Evolutionary conservation across 2,113 vertebrate species (phyloP), one percentile per base, ranked within the genome.

Genomic region (Malurus elegans): DNA sequence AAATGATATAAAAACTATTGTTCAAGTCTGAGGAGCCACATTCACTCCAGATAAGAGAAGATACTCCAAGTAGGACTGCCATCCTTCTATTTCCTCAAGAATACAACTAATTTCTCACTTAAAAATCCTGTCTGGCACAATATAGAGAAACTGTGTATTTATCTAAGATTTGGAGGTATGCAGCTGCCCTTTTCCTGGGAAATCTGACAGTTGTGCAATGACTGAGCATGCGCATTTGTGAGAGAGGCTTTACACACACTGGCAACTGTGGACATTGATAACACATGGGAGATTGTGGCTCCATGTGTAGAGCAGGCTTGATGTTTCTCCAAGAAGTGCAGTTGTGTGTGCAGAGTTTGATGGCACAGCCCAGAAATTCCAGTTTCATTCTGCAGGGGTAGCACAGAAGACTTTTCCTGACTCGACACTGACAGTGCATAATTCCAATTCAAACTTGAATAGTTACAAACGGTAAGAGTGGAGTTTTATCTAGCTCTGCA

Each of bases 171-270:
- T 61, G 6, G 14, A 73, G 34, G 47, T 28, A 29, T 50, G 72
- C 78, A 82, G 34, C 66, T 85, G 15, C 15, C 24, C 13, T 64
- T 67, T 87, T 85, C 44, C 66, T 85, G 50, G 66, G 90, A 79
- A 72, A 54, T 61, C 50, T 79, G 45, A 8, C 13, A 61, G 40
- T 19, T 90, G 61, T 70, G 58, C 61, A 67, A 67, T 51, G 73
- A 6, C 42, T 8, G 18, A 82, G n/a, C 40, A 28, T 1, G 10
- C 0, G 1, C 8, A 56, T 53, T 20, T 44, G 8, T 14, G 54
- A 75, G 14, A 50, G 14, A 58, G 62, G n/a, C 7, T 16, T 90
- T 21, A 25, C 28, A 6, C 16, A 11, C 5, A 2, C 54, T 65
- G 18, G 47, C 76, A 69, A 78, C 18, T 19, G 25, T 50, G 45